Base-by-base conservation (phyloP, 2,113 vertebrate species). In the Archilochus colubris region DNA sequence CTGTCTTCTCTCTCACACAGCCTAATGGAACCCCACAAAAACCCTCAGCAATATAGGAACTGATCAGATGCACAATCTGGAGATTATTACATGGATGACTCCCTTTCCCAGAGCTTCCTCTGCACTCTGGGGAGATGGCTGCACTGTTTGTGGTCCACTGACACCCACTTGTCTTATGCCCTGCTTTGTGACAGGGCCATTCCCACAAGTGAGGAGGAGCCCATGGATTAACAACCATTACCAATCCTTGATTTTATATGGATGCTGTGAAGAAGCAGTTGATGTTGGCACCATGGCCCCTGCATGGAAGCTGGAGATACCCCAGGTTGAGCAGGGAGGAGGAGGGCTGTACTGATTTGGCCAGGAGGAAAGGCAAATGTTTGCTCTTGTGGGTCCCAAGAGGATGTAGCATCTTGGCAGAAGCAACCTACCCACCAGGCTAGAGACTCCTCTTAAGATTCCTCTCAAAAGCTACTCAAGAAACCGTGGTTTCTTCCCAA, bases 1-100 rank as follows among this genome's bases (percentile, higher is more conserved):
- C 10, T 25, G 23, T 64, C 33, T 28, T 7, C 21, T 28, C 36
- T 53, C 1, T 0, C 5, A 57, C 25, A 23, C 1, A 80, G 40
- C 54, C 46, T 30, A 28, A 22, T 9, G 14, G 30, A 64, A 33
- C 28, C 20, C 54, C 31, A 40, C 13, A 61, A 12, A 79, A 48
- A 20, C 28, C 36, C 51, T 62, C 63, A 27, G 27, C 63, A 64
- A 21, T 17, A 33, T 24, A 69, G 79, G 40, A 87, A 69, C 20
- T 43, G 53, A 75, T 82, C 61, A 82, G 38, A 43, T 53, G 31
- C 31, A 89, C 20, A 33, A 67, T 18, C 43, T 0, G 1, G 64
- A 79, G 30, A 31, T 25, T 23, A 48, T 21, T 50, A 18, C 0
- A 0, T 43, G 43, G 81, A 20, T 55, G 10, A 46, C 7, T 40